These are phyloP conservation scores for Mirounga angustirostris DNA, from an alignment of 2,113 vertebrate genomes.

Conservation along the genomic window DNA sequence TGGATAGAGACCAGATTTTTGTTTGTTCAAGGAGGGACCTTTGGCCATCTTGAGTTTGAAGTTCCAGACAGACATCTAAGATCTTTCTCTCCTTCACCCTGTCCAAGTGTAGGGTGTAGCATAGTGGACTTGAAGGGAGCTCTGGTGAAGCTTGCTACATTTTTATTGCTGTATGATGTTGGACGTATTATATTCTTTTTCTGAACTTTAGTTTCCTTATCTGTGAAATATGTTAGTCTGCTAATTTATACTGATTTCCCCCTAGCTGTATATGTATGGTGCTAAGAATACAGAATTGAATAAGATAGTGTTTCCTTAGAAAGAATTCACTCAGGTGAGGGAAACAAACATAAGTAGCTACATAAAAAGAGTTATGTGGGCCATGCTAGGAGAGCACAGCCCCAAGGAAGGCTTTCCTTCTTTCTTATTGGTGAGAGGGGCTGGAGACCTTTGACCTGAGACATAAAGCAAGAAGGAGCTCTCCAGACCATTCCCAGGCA, in stretches of 20 bases:
- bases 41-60: neutral
- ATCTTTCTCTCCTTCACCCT: neutral
- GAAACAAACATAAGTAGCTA: neutral
- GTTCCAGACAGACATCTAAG: neutral
- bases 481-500: neutral
- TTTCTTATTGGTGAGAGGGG: neutral
- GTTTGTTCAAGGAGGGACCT: neutral
- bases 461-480: neutral
- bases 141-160: neutral
- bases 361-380: neutral
- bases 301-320: conserved; percentile 35
- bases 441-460: neutral
- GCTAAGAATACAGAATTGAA: neutral
- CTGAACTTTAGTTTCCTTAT: conserved; percentile 35
- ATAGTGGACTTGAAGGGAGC: neutral
- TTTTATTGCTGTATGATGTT: neutral
- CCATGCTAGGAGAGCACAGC: neutral
- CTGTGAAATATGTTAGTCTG: neutral
- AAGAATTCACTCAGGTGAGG: neutral
- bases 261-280: neutral
- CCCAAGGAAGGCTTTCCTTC: neutral
- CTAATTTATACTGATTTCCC: neutral
- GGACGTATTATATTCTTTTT: neutral
- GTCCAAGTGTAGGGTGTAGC: neutral
- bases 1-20: neutral